Evolutionary conservation across 2,113 vertebrate species (phyloP), one percentile per base, ranked within the genome.

Genomic region (Phrynocephalus versicolor): DNA sequence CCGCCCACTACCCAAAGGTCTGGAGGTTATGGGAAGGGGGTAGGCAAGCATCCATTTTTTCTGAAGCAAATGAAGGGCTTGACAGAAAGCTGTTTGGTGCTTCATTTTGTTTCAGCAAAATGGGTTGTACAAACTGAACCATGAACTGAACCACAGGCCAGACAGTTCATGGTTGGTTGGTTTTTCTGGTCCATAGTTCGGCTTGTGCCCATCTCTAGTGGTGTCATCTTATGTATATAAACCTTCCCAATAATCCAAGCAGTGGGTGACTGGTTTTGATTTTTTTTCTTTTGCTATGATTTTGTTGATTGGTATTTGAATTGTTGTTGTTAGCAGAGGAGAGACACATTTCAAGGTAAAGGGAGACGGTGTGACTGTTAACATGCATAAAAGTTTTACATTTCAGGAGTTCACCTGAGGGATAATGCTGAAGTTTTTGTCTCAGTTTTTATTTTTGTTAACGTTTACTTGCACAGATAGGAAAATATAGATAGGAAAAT

Each of bases 261-360:
- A 85, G 87, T 12, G 85, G 89, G 79, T 93, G 86, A 73, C 90
- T 89, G 30, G 83, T 91, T 33, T 79, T 92, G 41, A 82, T 85
- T 81, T 88, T 77, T 88, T 89, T 86, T 92, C 87, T 89, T 90
- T 90, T 90, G 62, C 57, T 37, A 45, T 27, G 2, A 0, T 87
- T 90, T 79, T 89, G 81, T 25, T 13, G 62, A 21, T 67, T 84
- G 45, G 35, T 45, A 7, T 37, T 60, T 25, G 3, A 15, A 41
- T 85, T n/a, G 88, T 71, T 51, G 45, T 45, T 85, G 57, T 15
- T 57, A 91, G 80, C 60, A 78, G 3, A 0, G 0, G 30, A 55
- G 23, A 84, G 83, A 90, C 82, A 87, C 92, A 91, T 57, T 87
- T 81, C 7, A 27, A 27, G 81, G 88, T 41, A 45, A 45, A 88